Base-by-base conservation (phyloP, 2,888 invertebrate species). In the Euspilapteryx auroguttella region DNA sequence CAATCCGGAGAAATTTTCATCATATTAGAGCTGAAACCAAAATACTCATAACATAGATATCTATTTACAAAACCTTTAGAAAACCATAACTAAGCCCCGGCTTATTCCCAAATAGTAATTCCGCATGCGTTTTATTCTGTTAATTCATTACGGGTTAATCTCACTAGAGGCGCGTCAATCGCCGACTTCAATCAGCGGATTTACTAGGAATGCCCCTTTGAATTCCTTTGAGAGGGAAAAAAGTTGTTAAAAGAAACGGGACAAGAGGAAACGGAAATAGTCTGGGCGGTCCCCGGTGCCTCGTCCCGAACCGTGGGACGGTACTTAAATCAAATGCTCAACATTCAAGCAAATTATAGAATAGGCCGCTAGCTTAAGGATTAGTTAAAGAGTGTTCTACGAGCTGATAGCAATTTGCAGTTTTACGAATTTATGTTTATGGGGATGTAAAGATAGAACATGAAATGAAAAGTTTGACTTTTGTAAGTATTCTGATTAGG, bases 281-380 rank as follows among this genome's bases (percentile, higher is more conserved):
- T 62, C 59, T 58, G 68, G 68, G 66, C 59, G 68, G 58, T 62
- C 69, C 55, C 57, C 36, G 27, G 57, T 44, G 69, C 55, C 55
- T 50, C 68, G 54, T 69, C 59, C 47, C 49, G 61, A 54, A 57
- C 58, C 59, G 53, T 61, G 64, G 66, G 69, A 64, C 63, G 64
- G 63, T 65, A 64, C 68, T 71, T 71, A 66, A 69, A 69, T 71
- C 68, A 71, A 71, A 71, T 65, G 68, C 62, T 65, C 64, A 57
- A 62, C 59, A 59, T 69, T 69, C 62, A 59, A 62, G 63, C 61
- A 65, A 71, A 71, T 71, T 71, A 66, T 65, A 71, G 65, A 69
- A 62, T 56, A 59, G 49, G 47, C 54, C 55, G 57, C 50, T n/a
- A n/a, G n/a, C n/a, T n/a, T n/a, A n/a, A n/a, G n/a, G n/a, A n/a